Evolutionary conservation across 2,113 vertebrate genomes (phyloP), one percentile per base, ranked within the genome.

Genomic region (human): DNA sequence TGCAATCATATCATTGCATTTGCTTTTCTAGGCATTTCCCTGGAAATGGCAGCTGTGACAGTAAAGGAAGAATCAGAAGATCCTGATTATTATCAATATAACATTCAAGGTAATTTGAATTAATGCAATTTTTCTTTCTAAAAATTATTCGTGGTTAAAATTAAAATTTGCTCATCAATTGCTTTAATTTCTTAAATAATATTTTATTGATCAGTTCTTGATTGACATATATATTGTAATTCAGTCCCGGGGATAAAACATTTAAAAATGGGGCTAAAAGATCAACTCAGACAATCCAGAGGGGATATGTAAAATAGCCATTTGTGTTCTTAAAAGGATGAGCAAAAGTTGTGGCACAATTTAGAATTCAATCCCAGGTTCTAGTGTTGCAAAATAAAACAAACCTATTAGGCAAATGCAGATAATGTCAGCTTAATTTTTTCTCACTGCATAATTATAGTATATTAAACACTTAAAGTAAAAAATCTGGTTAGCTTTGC

Each of bases 11-110:
- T 97, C 25, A 64, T 55, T 25, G 80, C 25, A 76, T 45, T 97
- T 94, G 20, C 66, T 97, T 82, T 72, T 87, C 22, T 64, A 99
- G 99, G 97, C 92, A 94, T 98, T 96, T 97, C 98, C 78, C 96
- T 98, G 72, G 98, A 98, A 97, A 92, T 98, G 92, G 38, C 98
- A 64, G 66, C 97, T 57, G 95, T 98, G 91, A 92, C 98, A 23
- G 88, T 99, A 61, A 99, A 99, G 86, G 98, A 99, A 87, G 99
- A 99, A 96, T 94, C 79, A 0, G 98, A 99, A 89, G 99, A 99
- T 72, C 98, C 98, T 27, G 98, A 98, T 72, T 99, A 99, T 82
- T 98, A 99, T 96, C 98, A 98, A 0, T 98, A 98, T 73, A 98
- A 96, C 90, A 82, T 98, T 93, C 98, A 98, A 98, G 99, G 99